Base-by-base conservation (phyloP, 1,140 invertebrate genomes). In the Heterodera schachtii region DNA sequence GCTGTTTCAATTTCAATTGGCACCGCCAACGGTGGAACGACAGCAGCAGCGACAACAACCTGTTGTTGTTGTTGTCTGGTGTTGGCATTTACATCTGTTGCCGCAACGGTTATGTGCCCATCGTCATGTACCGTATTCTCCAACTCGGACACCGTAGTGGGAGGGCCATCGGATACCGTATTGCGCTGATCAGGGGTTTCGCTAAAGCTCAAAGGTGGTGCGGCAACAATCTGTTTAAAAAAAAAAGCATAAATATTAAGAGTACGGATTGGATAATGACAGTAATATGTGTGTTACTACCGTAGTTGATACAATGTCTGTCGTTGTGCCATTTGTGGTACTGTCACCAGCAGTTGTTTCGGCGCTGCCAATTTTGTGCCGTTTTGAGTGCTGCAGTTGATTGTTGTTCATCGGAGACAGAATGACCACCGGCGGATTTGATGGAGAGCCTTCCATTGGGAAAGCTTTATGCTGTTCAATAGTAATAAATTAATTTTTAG, bases 381-480 rank as follows among this genome's bases (percentile, higher is more conserved):
- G 41, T n/a, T 41, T 19, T n/a, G 31, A 74, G 9, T n/a, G 41
- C 47, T 77, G 44, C 75, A 67, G 4, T n/a, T 67, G 21, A 31
- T 16, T 16, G 60, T 6, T 31, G 31, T 19, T 74, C n/a, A 44
- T 5, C 13, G 77, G 13, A 66, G 21, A 69, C 69, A 6, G 31
- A 31, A 31, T 31, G 31, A 46, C 44, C 44, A 46, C 69, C 11
- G 67, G 67, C 41, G 69, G 69, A 16, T 41, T 21, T 21, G 69
- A 71, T 31, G 46, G 47, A 4, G 43, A n/a, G 46, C 43, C 69
- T 16, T 9, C 47, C 69, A 69, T 13, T 16, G 69, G 21, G 9
- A 78, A 44, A 41, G 69, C 31, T 44, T 66, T 69, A 44, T 78
- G 60, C 69, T 78, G 21, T 75, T 52, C 41, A 75, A 31, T 31